phyloP scores from a whole-genome alignment of 1,140 invertebrate species.

The Hycleus phaleratus region DNA sequence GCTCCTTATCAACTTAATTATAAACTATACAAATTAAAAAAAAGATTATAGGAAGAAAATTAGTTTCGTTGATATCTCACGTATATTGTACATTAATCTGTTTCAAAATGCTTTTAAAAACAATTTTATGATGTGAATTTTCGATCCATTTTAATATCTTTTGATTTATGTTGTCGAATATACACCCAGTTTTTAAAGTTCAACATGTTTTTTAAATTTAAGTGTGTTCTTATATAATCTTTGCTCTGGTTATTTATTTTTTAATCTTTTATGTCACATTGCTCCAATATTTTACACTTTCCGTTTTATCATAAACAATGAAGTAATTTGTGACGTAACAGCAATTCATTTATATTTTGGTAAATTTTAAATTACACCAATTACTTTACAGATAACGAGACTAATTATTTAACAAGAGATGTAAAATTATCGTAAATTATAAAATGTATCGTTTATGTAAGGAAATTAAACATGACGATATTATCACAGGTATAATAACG shows the following conservation, averaged over 20 bases:
- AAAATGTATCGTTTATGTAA: too few relatives aligned
- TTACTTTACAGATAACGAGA: too few relatives aligned
- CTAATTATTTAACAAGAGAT: too few relatives aligned
- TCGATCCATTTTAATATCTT: conserved; percentile 14
- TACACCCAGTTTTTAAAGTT: conserved; percentile 15
- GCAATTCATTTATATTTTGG: conserved; percentile 1
- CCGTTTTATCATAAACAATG: conserved; percentile 13
- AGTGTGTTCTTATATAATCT: conserved; percentile 14
- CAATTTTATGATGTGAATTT: conserved; percentile 8
- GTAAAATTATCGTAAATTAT: too few relatives aligned
- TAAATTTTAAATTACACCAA: too few relatives aligned
- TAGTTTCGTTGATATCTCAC: too few relatives aligned
- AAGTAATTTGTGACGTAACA: conserved; percentile 12
- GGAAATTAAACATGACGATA: too few relatives aligned
- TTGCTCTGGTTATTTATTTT: conserved; percentile 12
- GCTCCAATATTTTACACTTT: conserved; percentile 11
- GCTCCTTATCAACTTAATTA: neutral
- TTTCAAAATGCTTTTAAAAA: conserved; percentile 14
- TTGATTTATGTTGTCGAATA: conserved; percentile 11
- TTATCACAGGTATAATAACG: too few relatives aligned
- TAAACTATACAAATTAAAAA: neutral
- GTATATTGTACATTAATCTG: neutral
- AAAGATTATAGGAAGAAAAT: neutral
- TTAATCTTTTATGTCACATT: conserved; percentile 13
- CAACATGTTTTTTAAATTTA: conserved; percentile 14